Base-by-base conservation (phyloP, 2,888 invertebrate genomes). In the Microctonus hyperodae region DNA sequence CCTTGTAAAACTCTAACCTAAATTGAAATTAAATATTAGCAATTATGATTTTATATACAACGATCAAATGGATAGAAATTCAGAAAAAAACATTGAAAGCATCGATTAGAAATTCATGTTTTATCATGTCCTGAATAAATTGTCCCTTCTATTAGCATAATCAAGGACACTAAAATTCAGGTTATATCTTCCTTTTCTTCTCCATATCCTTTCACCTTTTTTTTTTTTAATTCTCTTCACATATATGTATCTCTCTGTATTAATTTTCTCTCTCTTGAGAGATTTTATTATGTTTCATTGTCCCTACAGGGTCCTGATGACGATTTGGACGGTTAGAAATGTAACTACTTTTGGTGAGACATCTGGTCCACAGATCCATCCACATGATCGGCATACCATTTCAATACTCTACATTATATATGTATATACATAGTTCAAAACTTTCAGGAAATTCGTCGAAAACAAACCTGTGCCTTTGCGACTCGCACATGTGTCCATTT, bases 351-450 rank as follows among this genome's bases (percentile, higher is more conserved):
- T 48, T 33, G 59, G 62, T 48, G 44, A 28, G 70, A 79, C 79
- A 79, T 79, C 79, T 79, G 79, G 79, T 67, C 69, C 68, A 70
- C 79, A 79, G 79, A 78, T 76, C 69, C 69, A 67, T 44, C 60
- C 65, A 63, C 68, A 56, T 69, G 28, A 28, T 61, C 31, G 48
- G 48, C 59, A 22, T 48, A 31, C 48, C 59, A 48, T 60, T 48
- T 44, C 16, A 10, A 28, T 28, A 25, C 11, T 28, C 48, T 28
- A 16, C 48, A 22, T 5, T 37, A 57, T n/a, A n/a, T n/a, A n/a
- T n/a, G n/a, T n/a, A n/a, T n/a, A n/a, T n/a, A 33, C 37, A 11
- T 16, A 22, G 35, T n/a, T 57, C 11, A 16, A 37, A 20, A 40
- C 37, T n/a, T 48, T 55, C 25, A 44, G 67, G 63, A 67, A 67